These are phyloP conservation scores for Musca vetustissima DNA, from an alignment of 1,140 invertebrate species.

Conservation along the genomic window DNA sequence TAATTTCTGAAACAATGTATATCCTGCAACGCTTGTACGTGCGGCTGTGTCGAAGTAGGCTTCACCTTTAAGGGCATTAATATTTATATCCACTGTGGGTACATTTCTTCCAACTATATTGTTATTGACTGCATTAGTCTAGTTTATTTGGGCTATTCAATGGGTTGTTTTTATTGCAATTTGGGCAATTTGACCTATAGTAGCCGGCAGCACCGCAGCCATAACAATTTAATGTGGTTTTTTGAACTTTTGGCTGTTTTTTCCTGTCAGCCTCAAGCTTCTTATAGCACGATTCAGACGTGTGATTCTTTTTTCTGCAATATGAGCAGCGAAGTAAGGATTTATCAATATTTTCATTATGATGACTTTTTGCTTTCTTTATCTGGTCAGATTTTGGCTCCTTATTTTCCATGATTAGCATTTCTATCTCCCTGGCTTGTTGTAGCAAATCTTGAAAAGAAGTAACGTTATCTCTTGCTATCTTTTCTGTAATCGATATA, in stretches of 20 bases:
- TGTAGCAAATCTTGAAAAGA: slow-evolving; percentile 13
- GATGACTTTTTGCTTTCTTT: not conserved
- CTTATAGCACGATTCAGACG: slow-evolving; percentile 8
- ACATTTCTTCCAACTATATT: slow-evolving; percentile 24
- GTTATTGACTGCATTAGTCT: not conserved
- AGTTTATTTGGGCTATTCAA: slow-evolving; percentile 15
- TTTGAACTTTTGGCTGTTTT: not conserved
- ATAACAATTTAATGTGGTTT: slow-evolving; percentile 27
- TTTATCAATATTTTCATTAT: not conserved
- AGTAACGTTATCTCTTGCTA: slow-evolving; percentile 6
- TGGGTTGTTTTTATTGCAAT: slow-evolving; percentile 20
- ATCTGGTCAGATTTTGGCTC: not conserved
- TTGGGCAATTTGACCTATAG: slow-evolving; percentile 14
- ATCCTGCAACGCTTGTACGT: slow-evolving; percentile 22
- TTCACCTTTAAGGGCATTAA: slow-evolving; percentile 25
- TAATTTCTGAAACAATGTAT: slow-evolving; percentile 8
- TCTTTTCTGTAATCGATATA: not conserved
- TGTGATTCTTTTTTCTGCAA: slow-evolving; percentile 16
- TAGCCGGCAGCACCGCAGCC: slow-evolving; percentile 24
- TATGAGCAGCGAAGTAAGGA: slow-evolving; percentile 1
- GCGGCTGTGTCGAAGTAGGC: slow-evolving; percentile 27
- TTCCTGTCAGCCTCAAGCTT: slow-evolving; percentile 17
- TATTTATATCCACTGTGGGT: slow-evolving; percentile 8
- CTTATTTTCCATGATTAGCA: slow-evolving; percentile 21
- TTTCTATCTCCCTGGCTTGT: slow-evolving; percentile 13